Base-by-base conservation (phyloP, 2,888 invertebrate genomes). In the Elysia crispata region DNA sequence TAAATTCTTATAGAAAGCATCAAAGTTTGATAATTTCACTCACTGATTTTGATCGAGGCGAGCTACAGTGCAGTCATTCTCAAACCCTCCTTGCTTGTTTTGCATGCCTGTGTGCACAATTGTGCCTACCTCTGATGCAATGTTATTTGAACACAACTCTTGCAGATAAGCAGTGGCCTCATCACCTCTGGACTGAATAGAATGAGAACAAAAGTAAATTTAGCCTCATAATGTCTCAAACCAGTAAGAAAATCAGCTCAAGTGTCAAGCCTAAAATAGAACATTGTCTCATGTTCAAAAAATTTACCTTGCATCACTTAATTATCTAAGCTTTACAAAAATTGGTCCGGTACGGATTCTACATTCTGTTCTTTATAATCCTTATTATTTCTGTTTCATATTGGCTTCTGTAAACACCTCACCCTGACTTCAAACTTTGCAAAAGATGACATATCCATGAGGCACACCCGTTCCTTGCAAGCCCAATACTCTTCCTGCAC, bases 81-180 rank as follows among this genome's bases (percentile, higher is more conserved):
- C 98, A 91, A 98, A 99, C 20, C 99, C 99, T 0, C 99, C 99
- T 15, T 94, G 94, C 83, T 94, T 93, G 93, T 99, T 98, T 92
- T 98, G 98, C 98, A 99, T 98, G 84, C 99, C 99, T 0, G 98
- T 98, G 92, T 98, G 98, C 82, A 98, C 97, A 85, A 98, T 97
- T 88, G 96, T 95, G 33, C 98, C 98, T 1, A 97, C 94, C 0
- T 97, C 96, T 1, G 97, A 96, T 91, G 99, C 97, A 13, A 99
- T 97, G 92, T 99, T 96, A 91, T 98, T 98, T 1, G 98, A 98
- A 91, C 99, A 99, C 41, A 99, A 93, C 92, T 96, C 96, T 92
- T 99, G 98, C 23, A 99, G 93, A 73, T 96, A 94, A 78, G 97
- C 95, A 0, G 98, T 96, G 0, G 97, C 97, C 93, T 98, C 98